A percentile compares a stretch with the other conserved stretches of the same genome.
Evolutionary conservation across 2,797 vertebrate species (phyloP).

Genomic region (Myotis daubentonii): DNA sequence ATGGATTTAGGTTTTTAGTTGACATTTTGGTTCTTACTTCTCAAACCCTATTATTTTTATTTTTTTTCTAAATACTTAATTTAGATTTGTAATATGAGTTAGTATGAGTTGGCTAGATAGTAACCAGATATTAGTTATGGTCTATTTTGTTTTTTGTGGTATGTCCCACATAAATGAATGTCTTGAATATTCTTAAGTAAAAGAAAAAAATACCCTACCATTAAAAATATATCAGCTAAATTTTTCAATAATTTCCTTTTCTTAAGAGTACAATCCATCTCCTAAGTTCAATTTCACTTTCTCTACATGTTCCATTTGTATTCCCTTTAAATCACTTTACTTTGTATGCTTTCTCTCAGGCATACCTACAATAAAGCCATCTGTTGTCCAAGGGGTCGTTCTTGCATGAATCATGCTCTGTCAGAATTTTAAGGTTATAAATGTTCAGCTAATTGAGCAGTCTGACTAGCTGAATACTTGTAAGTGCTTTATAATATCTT

Average conservation of each 20-base stretch:
- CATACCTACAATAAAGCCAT: constrained; percentile 72
- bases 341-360: constrained; percentile 57
- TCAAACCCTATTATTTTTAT: not conserved
- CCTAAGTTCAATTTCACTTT: constrained; percentile 9
- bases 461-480: constrained; percentile 59
- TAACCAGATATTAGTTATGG: constrained; percentile 43
- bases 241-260: constrained; percentile 33
- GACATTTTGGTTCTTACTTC: not conserved
- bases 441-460: constrained; percentile 69
- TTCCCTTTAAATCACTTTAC: constrained; percentile 43
- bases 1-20: constrained; percentile 11
- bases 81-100: constrained; percentile 33
- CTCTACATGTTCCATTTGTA: constrained; percentile 6
- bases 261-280: not conserved
- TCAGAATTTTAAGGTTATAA: constrained; percentile 75
- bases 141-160: constrained; percentile 24
- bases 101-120: not conserved
- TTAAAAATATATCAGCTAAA: constrained; percentile 25
- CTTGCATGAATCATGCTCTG: constrained; percentile 67
- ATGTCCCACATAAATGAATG: not conserved
- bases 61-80: not conserved
- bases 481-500: constrained; percentile 78
- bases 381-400: constrained; percentile 73
- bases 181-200: constrained; percentile 30
- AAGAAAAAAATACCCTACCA: not conserved